These are phyloP conservation scores for Synergus itoensis DNA, from an alignment of 2,888 invertebrate genomes.

Conservation along the genomic window DNA sequence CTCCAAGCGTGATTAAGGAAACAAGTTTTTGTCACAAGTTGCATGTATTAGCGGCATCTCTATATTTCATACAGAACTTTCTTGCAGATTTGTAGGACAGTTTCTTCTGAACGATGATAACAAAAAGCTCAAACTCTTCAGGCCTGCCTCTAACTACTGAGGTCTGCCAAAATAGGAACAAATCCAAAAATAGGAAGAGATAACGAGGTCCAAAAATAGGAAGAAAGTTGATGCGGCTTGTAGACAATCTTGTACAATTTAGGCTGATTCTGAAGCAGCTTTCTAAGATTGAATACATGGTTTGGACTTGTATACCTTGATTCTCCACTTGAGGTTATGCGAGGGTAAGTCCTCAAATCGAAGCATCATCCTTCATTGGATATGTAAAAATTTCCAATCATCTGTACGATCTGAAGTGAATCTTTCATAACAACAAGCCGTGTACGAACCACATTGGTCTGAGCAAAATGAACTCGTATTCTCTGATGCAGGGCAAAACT, in stretches of 20 bases:
- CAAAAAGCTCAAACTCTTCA: no score
- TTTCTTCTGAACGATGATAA: background rate
- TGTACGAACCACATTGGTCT: conserved; percentile 11
- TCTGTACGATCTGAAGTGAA: conserved; percentile 14
- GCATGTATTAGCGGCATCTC: background rate
- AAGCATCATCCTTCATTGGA: conserved; percentile 12
- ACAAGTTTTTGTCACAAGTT: background rate
- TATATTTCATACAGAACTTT: background rate
- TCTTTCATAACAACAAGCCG: conserved; percentile 21
- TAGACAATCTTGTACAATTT: background rate
- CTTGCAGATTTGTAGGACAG: background rate
- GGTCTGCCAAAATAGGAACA: background rate
- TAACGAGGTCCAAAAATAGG: background rate
- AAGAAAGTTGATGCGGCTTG: background rate
- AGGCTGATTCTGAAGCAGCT: background rate
- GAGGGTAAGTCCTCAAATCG: conserved; percentile 9
- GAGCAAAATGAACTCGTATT: conserved; percentile 54
- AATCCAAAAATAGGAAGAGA: background rate
- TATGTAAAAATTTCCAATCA: conserved; percentile 36
- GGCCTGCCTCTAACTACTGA: background rate
- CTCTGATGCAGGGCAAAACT: conserved; percentile 42
- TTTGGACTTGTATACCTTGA: background rate
- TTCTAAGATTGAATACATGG: background rate
- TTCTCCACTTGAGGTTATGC: background rate
- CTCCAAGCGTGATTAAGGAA: background rate